These are phyloP conservation scores for Philotrypesis tridentata DNA, from an alignment of 1,140 invertebrate genomes.

Conservation along the genomic window DNA sequence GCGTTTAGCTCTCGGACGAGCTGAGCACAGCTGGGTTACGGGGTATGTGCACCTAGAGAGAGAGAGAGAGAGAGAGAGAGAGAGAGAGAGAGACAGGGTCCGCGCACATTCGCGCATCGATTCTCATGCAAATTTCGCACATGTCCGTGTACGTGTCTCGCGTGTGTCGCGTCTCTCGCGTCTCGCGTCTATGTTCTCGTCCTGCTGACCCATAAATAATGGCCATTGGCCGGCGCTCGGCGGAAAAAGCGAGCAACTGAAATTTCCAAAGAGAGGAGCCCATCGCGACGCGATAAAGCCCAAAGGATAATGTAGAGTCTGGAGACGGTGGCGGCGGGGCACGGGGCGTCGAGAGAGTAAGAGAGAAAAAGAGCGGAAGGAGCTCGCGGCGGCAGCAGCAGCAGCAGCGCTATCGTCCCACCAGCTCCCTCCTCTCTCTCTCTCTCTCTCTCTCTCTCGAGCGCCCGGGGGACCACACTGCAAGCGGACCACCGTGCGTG, in stretches of 20 bases:
- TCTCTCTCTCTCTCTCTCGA: constrained; percentile 14
- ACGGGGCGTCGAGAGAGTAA: background rate
- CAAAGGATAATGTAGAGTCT: too few relatives aligned
- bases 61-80: too few relatives aligned
- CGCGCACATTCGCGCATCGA: background rate
- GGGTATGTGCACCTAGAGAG: too few relatives aligned
- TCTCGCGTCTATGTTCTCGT: too few relatives aligned
- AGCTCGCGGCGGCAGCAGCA: constrained; percentile 18
- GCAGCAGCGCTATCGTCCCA: background rate
- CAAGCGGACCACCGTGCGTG: constrained; percentile 36
- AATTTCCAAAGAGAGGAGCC: constrained; percentile 36
- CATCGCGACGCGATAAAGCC: constrained; percentile 6
- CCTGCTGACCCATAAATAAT: constrained; percentile 36
- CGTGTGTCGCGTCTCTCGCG: too few relatives aligned
- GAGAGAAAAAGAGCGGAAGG: constrained; percentile 6
- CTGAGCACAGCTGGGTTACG: too few relatives aligned
- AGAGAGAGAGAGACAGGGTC: too few relatives aligned
- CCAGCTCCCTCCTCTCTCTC: too few relatives aligned
- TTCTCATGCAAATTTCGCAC: constrained; percentile 18
- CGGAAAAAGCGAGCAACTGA: too few relatives aligned
- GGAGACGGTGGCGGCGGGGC: too few relatives aligned
- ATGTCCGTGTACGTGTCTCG: background rate
- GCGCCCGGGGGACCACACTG: constrained; percentile 42
- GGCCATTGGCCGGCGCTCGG: too few relatives aligned
- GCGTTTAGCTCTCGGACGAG: background rate